Evolutionary conservation across 1,140 invertebrate species (phyloP).

Genomic region (Kradibia gibbosae): DNA sequence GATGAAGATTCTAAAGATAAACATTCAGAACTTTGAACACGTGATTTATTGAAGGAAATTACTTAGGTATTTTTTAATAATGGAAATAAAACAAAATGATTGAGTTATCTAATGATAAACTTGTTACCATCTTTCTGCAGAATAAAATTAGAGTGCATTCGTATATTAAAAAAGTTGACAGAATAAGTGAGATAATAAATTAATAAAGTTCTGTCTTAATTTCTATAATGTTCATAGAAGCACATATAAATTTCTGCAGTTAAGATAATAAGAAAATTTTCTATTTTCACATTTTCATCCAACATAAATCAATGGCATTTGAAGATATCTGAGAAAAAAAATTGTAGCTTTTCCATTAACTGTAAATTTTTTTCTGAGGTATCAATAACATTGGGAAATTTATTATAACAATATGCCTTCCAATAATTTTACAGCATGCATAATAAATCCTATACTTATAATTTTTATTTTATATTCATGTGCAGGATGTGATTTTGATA

Average conservation of each 20-base stretch:
- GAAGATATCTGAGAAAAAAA: conserved; percentile 27
- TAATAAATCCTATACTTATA: conserved; percentile 32
- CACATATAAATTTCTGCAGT: conserved; percentile 36
- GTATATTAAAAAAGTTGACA: conserved; percentile 15
- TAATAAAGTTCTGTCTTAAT: conserved; percentile 23
- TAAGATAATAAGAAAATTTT: conserved; percentile 27
- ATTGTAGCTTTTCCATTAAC: neutral
- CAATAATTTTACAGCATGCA: conserved; percentile 45
- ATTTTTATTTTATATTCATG: conserved; percentile 41
- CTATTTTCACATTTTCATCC: conserved; percentile 37
- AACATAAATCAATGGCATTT: conserved; percentile 25
- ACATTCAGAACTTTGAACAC: conserved; percentile 60
- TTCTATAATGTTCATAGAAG: conserved; percentile 9
- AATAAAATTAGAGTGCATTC: conserved; percentile 31
- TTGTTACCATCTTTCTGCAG: conserved; percentile 31
- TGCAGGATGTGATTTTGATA: conserved; percentile 47
- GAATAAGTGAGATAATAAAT: conserved; percentile 41
- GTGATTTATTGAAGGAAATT: conserved; percentile 50
- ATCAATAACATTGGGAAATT: conserved; percentile 17
- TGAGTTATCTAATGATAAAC: conserved; percentile 34
- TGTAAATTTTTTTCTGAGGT: conserved; percentile 22
- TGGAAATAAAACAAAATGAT: conserved; percentile 25
- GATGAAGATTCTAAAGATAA: conserved; percentile 44
- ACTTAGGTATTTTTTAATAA: conserved; percentile 38
- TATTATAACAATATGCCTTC: conserved; percentile 46